Base-by-base conservation (phyloP, 2,888 invertebrate genomes). In the Bruchidius siliquastri region DNA sequence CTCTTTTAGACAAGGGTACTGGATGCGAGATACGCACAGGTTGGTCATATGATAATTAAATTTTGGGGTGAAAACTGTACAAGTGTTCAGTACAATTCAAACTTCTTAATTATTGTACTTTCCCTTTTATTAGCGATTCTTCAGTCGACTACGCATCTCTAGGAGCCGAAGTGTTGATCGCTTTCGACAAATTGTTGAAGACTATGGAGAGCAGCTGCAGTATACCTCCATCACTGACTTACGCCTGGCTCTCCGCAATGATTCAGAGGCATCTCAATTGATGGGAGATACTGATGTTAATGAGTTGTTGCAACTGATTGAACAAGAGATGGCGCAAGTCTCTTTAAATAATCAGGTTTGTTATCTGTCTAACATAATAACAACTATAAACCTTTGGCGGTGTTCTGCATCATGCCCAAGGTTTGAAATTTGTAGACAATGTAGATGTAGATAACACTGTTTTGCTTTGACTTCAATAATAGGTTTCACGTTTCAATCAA, bases 221-320 rank as follows among this genome's bases (percentile, higher is more conserved):
- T 79, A 76, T 69, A 76, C 69, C 22, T 80, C 76, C 32, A 72
- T 80, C 30, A 75, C 66, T 69, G 79, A 78, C 73, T 68, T 79
- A 21, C 76, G 76, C 49, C 77, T 74, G 76, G 76, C 75, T 69
- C 75, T 81, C 67, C 74, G 76, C 21, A 70, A 72, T 68, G 80
- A 79, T 75, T 73, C 73, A 49, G 79, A 79, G 73, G 76, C 80
- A 4, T 73, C 76, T 26, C 76, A 76, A 30, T 71, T 82, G 26
- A 75, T 82, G 70, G 74, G 79, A 71, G 74, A 78, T 20, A 78
- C 81, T 13, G 82, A 82, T 72, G 78, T 84, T 0, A 75, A 78
- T 21, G 76, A 79, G 20, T 69, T 83, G 6, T 73, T 84, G 21
- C 74, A 77, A 66, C 78, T 82, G 76, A 78, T 84, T 18, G 81